Evolutionary conservation across 2,888 invertebrate species (phyloP).

Genomic region (Tineola bisselliella): DNA sequence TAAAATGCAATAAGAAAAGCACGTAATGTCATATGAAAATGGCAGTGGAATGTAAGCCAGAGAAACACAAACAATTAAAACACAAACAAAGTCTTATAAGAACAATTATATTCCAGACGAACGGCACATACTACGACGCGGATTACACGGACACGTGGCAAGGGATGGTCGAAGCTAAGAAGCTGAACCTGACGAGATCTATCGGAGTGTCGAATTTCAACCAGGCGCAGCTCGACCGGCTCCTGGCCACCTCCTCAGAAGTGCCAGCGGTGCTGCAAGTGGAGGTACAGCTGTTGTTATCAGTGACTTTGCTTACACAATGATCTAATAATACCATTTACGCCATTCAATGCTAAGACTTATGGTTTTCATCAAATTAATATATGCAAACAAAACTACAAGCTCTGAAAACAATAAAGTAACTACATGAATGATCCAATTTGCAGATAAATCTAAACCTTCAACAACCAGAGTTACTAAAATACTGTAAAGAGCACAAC

Average conservation of each 20-base stretch:
- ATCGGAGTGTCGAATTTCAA: constrained; percentile 86
- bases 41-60: too few relatives aligned
- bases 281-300: too few relatives aligned
- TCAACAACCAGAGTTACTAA: constrained; percentile 73
- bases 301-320: too few relatives aligned
- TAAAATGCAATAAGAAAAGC: too few relatives aligned
- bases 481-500: constrained; percentile 71
- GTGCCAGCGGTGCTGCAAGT: constrained; percentile 71
- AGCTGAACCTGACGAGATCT: constrained; percentile 70
- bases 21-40: too few relatives aligned
- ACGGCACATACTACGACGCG: constrained; percentile 39
- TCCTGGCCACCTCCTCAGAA: constrained; percentile 63
- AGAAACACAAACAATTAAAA: too few relatives aligned
- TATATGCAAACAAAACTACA: too few relatives aligned
- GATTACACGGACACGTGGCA: constrained; percentile 77
- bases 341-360: too few relatives aligned
- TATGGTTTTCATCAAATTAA: too few relatives aligned
- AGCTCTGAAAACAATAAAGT: too few relatives aligned
- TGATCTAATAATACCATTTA: too few relatives aligned
- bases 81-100: neutral
- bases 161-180: constrained; percentile 73
- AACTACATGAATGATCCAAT: too few relatives aligned
- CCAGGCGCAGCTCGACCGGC: constrained; percentile 71
- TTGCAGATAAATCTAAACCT: constrained; percentile 70
- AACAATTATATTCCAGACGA: constrained; percentile 24